Percentiles rank a stretch among this genome's conserved stretches.
Evolutionary conservation across 2,888 invertebrate species (phyloP).

Genomic region (Amblyjoppa proteus): DNA sequence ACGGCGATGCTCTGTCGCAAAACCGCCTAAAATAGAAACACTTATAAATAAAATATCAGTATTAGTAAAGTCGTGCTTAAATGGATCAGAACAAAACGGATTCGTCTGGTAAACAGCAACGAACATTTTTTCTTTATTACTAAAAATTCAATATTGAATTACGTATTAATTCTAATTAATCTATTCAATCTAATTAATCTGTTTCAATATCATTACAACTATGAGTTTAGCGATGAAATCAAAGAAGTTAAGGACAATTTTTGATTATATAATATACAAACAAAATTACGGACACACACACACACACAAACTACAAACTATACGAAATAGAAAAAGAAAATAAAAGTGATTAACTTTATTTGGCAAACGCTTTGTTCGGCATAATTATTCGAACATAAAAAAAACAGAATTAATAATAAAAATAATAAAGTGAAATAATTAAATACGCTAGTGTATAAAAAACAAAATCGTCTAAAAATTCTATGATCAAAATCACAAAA

Average conservation of each 20-base stretch:
- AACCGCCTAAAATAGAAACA: too few species aligned
- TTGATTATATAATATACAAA: background rate
- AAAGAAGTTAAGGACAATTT: background rate
- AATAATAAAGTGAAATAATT: too few species aligned
- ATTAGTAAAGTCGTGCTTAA: too few species aligned
- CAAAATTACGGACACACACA: background rate
- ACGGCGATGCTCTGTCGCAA: too few species aligned
- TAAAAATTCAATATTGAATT: background rate
- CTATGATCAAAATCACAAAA: too few species aligned
- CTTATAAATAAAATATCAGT: too few species aligned
- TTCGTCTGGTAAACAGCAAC: background rate
- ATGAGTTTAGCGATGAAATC: background rate
- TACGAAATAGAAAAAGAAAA: background rate
- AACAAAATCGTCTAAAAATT: too few species aligned
- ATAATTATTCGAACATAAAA: too few species aligned
- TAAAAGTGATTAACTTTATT: background rate
- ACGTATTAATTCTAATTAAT: too few species aligned
- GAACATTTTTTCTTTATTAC: background rate
- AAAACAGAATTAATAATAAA: too few species aligned
- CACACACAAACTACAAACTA: background rate
- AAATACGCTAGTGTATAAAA: too few species aligned
- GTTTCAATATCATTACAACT: background rate
- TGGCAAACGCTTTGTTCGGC: too few species aligned
- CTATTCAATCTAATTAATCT: background rate
- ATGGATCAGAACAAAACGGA: background rate